Base-by-base conservation (phyloP, 1,140 invertebrate species). In the Drosophila nikananu region DNA sequence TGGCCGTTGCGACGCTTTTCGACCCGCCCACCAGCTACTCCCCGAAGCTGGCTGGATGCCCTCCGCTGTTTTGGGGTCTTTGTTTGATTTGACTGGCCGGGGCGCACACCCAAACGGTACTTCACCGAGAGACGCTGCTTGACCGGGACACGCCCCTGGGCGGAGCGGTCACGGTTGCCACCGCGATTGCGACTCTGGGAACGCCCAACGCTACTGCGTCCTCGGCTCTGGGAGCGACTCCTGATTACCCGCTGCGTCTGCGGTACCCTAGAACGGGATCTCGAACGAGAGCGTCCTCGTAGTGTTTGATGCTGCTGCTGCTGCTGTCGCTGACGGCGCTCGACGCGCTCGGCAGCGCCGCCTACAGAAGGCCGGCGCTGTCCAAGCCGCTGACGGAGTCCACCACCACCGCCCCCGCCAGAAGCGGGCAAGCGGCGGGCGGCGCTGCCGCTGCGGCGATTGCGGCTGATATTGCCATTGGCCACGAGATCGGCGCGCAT, bases 401-500 rank as follows among this genome's bases (percentile, higher is more conserved):
- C 81, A 13, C 67, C 64, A 5, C 37, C 52, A 21, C 52, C 57
- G 27, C 63, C 58, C 39, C 52, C 23, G 19, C 77, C 19, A 54
- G 57, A 41, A 19, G 81, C 80, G 52, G 76, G 64, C 13, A 77
- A 62, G n/a, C 87, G 80, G 51, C 83, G 75, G 32, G 54, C 48
- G 37, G 72, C 62, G 46, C 79, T 58, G 73, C 57, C 65, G 57
- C 80, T 64, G 35, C 82, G 55, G 35, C 83, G 79, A 52, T 58
- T 65, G 42, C 78, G 64, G 27, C 41, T 21, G 5, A 49, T 58
- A 65, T 42, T 80, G 44, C 66, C 66, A 35, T 67, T 66, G 41
- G 80, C 80, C 44, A 91, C 72, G 55, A 91, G 76, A 83, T 92
- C 91, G 54, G 91, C 91, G 57, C 89, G 89, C 91, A 92, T 92